Base-by-base conservation (phyloP, 2,888 invertebrate genomes). In the Chalcis sispes region DNA sequence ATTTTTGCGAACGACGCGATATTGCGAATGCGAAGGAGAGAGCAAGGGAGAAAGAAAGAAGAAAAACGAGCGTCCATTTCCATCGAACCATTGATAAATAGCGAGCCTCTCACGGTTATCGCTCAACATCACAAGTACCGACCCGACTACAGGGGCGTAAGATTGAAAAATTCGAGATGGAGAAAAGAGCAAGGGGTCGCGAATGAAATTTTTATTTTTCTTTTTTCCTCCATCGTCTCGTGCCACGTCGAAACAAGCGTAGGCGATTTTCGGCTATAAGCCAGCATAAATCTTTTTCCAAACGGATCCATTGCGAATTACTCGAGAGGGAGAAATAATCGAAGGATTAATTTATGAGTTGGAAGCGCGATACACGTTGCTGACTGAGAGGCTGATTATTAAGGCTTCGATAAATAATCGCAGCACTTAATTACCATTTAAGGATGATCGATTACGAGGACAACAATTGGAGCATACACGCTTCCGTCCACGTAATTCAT, bases 41-140 rank as follows among this genome's bases (percentile, higher is more conserved):
- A 13, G 56, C 36, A 75, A 46, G 3, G 64, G 61, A 75, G 75
- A 54, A 69, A 62, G 65, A n/a, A 72, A 42, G 65, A 70, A 79
- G 79, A 78, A 77, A 79, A 80, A 80, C 76, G 79, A 64, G 71
- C 69, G 70, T 77, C 77, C 78, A 79, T 80, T 78, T 48, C 72
- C 71, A 69, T 75, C 76, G 79, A 80, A 79, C 75, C 72, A 72
- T 79, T 78, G 77, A 72, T 76, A 70, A 72, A 80, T 75, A 70
- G 79, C 52, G 42, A 42, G 46, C 52, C 20, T 32, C 65, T 23
- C 59, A 52, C 46, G 56, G 59, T 50, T 32, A 75, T 77, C 79
- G 62, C 52, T 77, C 77, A 77, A 74, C 58, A 71, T 70, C 71
- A 59, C 36, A 32, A 64, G 13, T 42, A 8, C 25, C 23, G 27